A percentile compares a stretch with the other conserved stretches of the same genome.
phyloP scores from a whole-genome alignment of 1,140 invertebrate genomes.

The Belonocnema kinseyi region DNA sequence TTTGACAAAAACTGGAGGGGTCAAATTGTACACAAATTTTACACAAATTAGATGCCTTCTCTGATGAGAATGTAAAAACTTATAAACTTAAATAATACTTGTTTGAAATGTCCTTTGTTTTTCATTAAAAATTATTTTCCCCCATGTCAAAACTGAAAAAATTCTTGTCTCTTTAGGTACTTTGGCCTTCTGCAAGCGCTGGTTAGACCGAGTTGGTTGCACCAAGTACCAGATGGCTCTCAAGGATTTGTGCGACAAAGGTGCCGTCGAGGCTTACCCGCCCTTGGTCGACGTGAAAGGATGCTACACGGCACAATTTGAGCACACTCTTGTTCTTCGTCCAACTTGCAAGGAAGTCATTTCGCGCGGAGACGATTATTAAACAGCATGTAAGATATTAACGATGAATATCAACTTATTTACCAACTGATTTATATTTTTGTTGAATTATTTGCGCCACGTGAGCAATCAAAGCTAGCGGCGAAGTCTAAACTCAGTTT shows the following conservation, averaged over 20 bases:
- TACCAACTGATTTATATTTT: conserved; percentile 32
- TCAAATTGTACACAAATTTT: too few relatives aligned
- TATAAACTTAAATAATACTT: background rate
- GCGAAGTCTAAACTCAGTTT: background rate
- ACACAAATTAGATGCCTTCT: too few relatives aligned
- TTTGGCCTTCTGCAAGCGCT: conserved; percentile 98
- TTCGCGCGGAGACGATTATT: conserved; percentile 97
- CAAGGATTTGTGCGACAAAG: conserved; percentile 98
- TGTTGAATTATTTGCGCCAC: background rate
- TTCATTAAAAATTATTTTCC: conserved; percentile 17
- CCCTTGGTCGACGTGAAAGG: conserved; percentile 98
- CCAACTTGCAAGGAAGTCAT: conserved; percentile 99
- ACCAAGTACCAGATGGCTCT: conserved; percentile 98
- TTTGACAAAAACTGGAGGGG: too few relatives aligned
- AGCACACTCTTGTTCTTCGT: conserved; percentile 97
- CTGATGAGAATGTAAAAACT: too few relatives aligned
- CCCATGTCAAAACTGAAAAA: background rate
- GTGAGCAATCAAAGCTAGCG: background rate
- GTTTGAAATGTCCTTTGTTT: conserved; percentile 8
- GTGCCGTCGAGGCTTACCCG: conserved; percentile 97
- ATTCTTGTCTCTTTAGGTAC: conserved; percentile 79
- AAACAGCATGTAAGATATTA: conserved; percentile 55
- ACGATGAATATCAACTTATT: conserved; percentile 38
- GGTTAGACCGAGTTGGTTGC: conserved; percentile 97
- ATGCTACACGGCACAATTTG: conserved; percentile 99